phyloP scores from a whole-genome alignment of 2,113 vertebrate species.

The Prolemur simus region DNA sequence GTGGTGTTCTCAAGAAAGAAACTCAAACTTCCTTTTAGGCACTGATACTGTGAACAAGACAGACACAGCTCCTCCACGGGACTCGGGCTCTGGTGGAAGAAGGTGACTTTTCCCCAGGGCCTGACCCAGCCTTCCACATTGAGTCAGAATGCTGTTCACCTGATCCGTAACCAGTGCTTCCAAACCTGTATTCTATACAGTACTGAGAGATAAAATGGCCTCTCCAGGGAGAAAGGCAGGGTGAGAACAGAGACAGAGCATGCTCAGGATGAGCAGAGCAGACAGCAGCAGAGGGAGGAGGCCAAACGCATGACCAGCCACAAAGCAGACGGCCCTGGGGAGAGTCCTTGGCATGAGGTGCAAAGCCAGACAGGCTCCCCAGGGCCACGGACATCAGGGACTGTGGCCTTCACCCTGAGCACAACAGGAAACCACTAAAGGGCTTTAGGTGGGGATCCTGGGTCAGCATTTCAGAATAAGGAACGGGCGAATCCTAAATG shows the following conservation, averaged over 20 bases:
- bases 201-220: too few species aligned
- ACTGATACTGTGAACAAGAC: fast-evolving
- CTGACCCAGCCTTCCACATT: background rate
- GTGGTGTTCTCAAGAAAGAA: background rate
- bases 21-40: background rate
- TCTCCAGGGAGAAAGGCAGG: background rate
- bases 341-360: background rate
- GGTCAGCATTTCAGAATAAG: too few species aligned
- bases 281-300: background rate
- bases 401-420: background rate
- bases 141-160: background rate
- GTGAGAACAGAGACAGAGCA: background rate
- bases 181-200: background rate
- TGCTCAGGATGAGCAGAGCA: background rate
- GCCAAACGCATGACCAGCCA: background rate
- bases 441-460: background rate
- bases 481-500: background rate
- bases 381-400: too few species aligned
- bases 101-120: background rate
- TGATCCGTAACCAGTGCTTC: background rate
- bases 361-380: background rate
- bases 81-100: background rate
- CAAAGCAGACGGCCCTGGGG: background rate
- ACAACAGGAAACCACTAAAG: background rate
- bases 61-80: background rate